Evolutionary conservation across 2,888 invertebrate species (phyloP), one percentile per base, ranked within the genome.

Genomic region (Blastobasis adustella): DNA sequence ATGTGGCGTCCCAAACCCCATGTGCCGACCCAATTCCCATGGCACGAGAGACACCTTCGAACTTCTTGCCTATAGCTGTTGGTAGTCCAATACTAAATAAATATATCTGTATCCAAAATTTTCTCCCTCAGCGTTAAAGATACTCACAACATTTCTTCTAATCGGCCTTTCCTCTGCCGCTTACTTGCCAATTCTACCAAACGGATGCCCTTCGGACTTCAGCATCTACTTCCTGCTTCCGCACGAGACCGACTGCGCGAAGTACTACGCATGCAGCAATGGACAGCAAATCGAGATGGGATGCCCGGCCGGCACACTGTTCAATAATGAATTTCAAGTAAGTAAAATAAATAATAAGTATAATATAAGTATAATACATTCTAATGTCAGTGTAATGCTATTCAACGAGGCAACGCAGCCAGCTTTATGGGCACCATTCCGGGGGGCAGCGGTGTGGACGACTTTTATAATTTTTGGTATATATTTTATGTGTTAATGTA

Each of bases 171-270:
- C 49, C 7, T 46, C 75, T 60, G 79, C 79, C 37, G 71, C 72
- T 56, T 67, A 74, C 59, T 78, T 78, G 37, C 71, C 71, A 56
- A 66, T 61, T 8, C 58, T 78, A 7, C 72, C 75, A 0, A 80
- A 75, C 63, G 77, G 71, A 4, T 69, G 69, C 10, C 71, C 54
- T 37, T 46, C 52, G 4, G 61, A 75, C 48, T 61, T 57, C 47
- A 41, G 53, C 23, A 51, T 63, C 4, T 69, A 77, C 37, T 58
- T 56, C 36, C 54, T 81, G 45, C 51, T 81, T 7, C 67, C 72
- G 0, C 79, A 81, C 45, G 76, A 76, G 53, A 66, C 55, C 0
- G 70, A 77, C 52, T 81, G 80, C 56, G 54, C 60, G 0, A 68
- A 67, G 52, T 81, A 57, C 57, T 80, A 79, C 49, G 62, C 63